Percentiles rank a stretch among this genome's conserved stretches.
Conservation (phyloP, 2,113 vertebrate genomes). For the Perognathus longimembris region DNA sequence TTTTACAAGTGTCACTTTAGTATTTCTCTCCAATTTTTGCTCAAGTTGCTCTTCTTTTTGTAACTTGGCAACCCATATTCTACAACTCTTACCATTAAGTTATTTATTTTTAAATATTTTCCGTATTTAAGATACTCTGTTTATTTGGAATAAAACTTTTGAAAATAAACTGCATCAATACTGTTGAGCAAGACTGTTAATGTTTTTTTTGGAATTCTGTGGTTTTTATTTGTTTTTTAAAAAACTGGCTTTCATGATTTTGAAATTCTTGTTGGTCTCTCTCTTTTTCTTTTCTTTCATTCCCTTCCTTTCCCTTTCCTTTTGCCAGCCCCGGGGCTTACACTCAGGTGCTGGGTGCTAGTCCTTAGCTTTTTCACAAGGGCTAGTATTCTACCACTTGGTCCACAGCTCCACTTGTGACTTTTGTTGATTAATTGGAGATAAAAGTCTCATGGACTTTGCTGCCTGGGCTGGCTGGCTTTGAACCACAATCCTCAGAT, state of each 20-base stretch:
- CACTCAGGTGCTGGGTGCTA: too few relatives aligned
- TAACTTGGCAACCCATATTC: not conserved
- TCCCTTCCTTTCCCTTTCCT: too few relatives aligned
- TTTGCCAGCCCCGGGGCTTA: too few relatives aligned
- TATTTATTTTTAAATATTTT: not conserved
- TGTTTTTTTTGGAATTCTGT: slow-evolving; percentile 23
- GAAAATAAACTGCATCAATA: slow-evolving; percentile 29
- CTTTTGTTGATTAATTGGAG: too few relatives aligned
- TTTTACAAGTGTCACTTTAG: not conserved
- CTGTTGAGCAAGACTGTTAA: not conserved
- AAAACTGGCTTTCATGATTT: slow-evolving; percentile 5
- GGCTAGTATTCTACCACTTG: too few relatives aligned
- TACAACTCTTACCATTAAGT: slow-evolving; percentile 30
- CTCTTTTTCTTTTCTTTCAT: too few relatives aligned
- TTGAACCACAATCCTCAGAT: too few relatives aligned
- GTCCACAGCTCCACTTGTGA: too few relatives aligned
- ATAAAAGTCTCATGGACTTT: too few relatives aligned
- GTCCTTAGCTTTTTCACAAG: too few relatives aligned
- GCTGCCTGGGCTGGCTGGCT: too few relatives aligned
- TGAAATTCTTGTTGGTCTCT: not conserved
- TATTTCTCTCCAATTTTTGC: slow-evolving; percentile 16
- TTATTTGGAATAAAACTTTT: slow-evolving; percentile 28
- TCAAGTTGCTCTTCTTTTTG: slow-evolving; percentile 27
- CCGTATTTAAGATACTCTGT: not conserved
- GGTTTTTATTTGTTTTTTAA: not conserved